phyloP scores from a whole-genome alignment of 2,888 invertebrate genomes.

The Netelia inedita region DNA sequence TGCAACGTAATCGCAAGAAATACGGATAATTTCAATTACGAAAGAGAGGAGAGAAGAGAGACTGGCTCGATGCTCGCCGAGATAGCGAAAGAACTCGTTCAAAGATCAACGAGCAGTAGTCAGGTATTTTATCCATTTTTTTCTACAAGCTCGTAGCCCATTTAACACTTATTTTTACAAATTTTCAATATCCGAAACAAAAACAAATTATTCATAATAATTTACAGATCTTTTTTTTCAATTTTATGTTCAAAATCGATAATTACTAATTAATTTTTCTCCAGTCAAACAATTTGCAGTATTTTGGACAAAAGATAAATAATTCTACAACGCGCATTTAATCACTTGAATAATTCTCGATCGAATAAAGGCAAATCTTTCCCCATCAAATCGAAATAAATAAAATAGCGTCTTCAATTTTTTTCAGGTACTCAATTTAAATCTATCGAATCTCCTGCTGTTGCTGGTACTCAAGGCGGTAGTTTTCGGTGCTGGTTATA shows the following conservation, averaged over 20 bases:
- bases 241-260: too few relatives aligned
- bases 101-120: conserved; percentile 89
- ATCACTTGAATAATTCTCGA: background rate
- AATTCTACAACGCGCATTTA: background rate
- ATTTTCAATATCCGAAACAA: too few relatives aligned
- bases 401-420: background rate
- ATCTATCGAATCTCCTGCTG: conserved; percentile 93
- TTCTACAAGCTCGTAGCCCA: too few relatives aligned
- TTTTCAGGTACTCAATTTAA: conserved; percentile 91
- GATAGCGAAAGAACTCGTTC: conserved; percentile 89
- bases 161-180: too few relatives aligned
- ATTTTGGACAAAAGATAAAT: background rate
- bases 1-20: conserved; percentile 70
- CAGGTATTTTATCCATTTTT: conserved; percentile 86
- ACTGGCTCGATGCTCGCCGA: conserved; percentile 87
- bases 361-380: background rate
- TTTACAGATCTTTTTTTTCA: too few relatives aligned
- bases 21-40: conserved; percentile 64
- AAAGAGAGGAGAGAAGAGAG: conserved; percentile 68
- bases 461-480: conserved; percentile 93
- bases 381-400: conserved; percentile 61
- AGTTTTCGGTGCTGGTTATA: conserved; percentile 92
- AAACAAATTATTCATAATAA: too few relatives aligned
- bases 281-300: conserved; percentile 5
- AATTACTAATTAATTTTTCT: background rate